These are phyloP conservation scores for Morpho deidamia DNA, from an alignment of 2,888 invertebrate species.

Conservation along the genomic window DNA sequence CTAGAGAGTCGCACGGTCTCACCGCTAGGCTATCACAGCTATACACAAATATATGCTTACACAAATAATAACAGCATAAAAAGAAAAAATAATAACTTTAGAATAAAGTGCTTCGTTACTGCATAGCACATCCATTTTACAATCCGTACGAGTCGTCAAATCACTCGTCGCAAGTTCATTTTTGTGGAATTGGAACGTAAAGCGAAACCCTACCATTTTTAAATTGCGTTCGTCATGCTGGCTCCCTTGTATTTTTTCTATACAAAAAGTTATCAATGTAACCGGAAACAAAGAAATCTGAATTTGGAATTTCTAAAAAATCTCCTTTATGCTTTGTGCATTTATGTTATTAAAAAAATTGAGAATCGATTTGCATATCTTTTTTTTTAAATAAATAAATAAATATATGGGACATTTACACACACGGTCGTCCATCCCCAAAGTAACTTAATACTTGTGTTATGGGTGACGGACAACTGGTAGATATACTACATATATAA, in stretches of 20 bases:
- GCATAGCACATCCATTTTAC: constrained; percentile 58
- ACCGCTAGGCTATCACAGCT: no score
- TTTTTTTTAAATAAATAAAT: not conserved
- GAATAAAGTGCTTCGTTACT: constrained; percentile 22
- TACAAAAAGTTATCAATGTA: constrained; percentile 30
- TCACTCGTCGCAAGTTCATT: constrained; percentile 68
- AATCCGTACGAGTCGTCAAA: constrained; percentile 70
- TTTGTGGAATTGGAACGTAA: constrained; percentile 71
- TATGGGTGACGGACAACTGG: no score
- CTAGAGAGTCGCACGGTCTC: no score
- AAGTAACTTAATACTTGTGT: no score
- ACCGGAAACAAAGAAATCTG: constrained; percentile 29
- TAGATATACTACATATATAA: no score
- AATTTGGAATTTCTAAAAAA: constrained; percentile 26
- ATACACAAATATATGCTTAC: no score
- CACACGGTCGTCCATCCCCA: no score
- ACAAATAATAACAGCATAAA: not conserved
- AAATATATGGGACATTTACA: no score
- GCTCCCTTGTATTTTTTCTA: constrained; percentile 58
- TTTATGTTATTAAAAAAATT: not conserved
- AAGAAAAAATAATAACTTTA: not conserved
- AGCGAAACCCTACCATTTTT: constrained; percentile 72
- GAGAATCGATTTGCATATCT: not conserved
- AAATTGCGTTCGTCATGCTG: constrained; percentile 73
- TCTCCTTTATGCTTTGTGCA: not conserved